These are phyloP conservation scores for Pammene aurita DNA, from an alignment of 2,888 invertebrate genomes.

Conservation along the genomic window DNA sequence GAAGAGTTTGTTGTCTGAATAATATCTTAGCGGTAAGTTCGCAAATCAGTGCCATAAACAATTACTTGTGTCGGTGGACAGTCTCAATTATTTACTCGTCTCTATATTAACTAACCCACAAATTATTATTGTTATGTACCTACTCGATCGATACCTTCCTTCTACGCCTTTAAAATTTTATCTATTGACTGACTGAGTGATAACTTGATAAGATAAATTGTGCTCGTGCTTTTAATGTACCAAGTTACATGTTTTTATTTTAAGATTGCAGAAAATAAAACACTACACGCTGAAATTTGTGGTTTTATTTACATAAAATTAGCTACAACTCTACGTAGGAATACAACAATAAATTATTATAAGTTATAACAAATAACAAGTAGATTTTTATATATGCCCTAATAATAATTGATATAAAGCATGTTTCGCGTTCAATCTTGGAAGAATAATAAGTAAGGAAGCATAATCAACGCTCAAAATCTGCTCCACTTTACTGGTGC, in stretches of 20 bases:
- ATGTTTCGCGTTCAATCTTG: not conserved
- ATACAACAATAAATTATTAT: constrained; percentile 24
- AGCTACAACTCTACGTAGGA: constrained; percentile 11
- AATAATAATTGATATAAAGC: not conserved
- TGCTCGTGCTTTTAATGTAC: constrained; percentile 83
- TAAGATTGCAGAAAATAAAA: constrained; percentile 75
- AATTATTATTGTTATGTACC: constrained; percentile 49
- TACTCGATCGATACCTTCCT: constrained; percentile 69
- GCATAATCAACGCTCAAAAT: too few relatives aligned
- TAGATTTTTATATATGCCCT: not conserved
- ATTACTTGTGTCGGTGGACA: not conserved
- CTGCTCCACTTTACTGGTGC: too few relatives aligned
- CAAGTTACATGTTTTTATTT: constrained; percentile 74
- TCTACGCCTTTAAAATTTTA: constrained; percentile 70
- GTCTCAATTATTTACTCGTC: constrained; percentile 13
- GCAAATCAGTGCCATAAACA: too few relatives aligned
- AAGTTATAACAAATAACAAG: not conserved
- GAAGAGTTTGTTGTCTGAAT: not conserved
- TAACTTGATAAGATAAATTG: too few relatives aligned
- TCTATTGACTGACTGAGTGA: constrained; percentile 81
- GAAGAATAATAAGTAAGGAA: too few relatives aligned
- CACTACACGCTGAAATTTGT: constrained; percentile 64
- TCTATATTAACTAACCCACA: constrained; percentile 40
- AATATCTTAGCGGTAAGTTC: too few relatives aligned
- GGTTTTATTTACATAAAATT: constrained; percentile 50